Conservation (phyloP, 2,888 invertebrate species). For the Sceliomorpha sp. region DNA sequence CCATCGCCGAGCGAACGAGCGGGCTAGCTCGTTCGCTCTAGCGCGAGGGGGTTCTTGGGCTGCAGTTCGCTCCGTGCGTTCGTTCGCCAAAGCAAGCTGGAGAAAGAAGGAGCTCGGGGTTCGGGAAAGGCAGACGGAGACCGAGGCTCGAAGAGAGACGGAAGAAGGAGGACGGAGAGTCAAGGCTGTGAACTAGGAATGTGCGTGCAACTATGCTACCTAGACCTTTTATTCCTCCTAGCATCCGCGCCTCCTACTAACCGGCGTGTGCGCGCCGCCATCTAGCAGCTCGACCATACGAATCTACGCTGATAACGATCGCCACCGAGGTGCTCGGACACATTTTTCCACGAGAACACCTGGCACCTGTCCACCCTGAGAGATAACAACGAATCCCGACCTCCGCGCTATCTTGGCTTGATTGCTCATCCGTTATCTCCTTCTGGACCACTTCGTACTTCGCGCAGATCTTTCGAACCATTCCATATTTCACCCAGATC, state of each 20-base stretch:
- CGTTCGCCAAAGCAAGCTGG: slow-evolving; percentile 9
- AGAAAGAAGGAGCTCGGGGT: slow-evolving; percentile 29
- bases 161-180: slow-evolving; percentile 57
- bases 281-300: slow-evolving; percentile 65
- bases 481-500: too few relatives aligned
- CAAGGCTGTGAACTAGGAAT: slow-evolving; percentile 77
- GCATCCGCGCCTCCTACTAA: slow-evolving; percentile 62
- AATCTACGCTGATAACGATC: slow-evolving; percentile 72
- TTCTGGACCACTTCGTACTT: not conserved
- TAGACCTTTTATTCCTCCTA: slow-evolving; percentile 70
- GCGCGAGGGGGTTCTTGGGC: slow-evolving; percentile 36
- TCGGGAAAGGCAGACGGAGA: too few relatives aligned
- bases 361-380: slow-evolving; percentile 76
- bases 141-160: too few relatives aligned
- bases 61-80: slow-evolving; percentile 4
- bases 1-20: slow-evolving; percentile 64
- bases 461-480: too few relatives aligned
- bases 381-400: slow-evolving; percentile 71
- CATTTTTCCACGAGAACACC: slow-evolving; percentile 64
- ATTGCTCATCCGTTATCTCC: slow-evolving; percentile 66
- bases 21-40: slow-evolving; percentile 46
- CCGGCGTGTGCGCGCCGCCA: slow-evolving; percentile 62
- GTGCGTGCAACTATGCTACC: slow-evolving; percentile 79
- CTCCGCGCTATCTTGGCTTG: slow-evolving; percentile 60
- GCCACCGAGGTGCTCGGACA: slow-evolving; percentile 61